Conservation (phyloP, 1,140 invertebrate species). For the Brachionus sp. region DNA sequence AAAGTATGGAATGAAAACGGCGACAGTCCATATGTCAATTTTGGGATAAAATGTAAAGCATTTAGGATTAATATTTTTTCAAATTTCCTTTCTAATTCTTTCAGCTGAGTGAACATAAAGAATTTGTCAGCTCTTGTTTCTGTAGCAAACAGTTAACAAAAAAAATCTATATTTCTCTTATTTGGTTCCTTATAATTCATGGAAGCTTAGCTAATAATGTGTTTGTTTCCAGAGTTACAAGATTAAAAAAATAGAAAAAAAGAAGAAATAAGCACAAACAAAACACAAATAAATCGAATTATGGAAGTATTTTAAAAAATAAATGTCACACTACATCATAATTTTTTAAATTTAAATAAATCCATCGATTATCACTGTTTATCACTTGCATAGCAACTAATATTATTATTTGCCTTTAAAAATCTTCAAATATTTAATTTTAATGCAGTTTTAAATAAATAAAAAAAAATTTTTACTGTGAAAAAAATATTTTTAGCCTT, state of each 20-base stretch:
- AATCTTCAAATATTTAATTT: not conserved
- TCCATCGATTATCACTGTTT: not conserved
- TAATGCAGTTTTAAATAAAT: not conserved
- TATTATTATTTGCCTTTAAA: slow-evolving; percentile 5
- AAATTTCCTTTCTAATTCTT: not conserved
- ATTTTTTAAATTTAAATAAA: not conserved
- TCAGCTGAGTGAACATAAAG: not conserved
- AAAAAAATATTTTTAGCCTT: not conserved
- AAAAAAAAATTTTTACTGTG: not conserved
- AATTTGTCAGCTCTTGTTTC: not conserved
- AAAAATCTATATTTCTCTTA: not conserved
- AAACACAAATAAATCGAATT: not conserved
- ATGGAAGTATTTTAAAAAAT: not conserved
- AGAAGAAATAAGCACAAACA: not conserved
- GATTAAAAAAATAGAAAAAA: not conserved
- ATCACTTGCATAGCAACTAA: not conserved
- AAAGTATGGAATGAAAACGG: too few species aligned
- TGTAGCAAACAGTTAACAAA: not conserved
- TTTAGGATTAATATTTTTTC: not conserved
- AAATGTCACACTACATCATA: not conserved
- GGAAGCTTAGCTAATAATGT: not conserved
- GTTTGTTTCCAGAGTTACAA: not conserved
- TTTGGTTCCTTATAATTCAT: not conserved
- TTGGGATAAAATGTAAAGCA: not conserved
- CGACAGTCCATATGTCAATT: not conserved